Percentiles rank a stretch among this genome's conserved stretches.
phyloP scores from a whole-genome alignment of 2,797 vertebrate species.

The Sitta carolinensis region DNA sequence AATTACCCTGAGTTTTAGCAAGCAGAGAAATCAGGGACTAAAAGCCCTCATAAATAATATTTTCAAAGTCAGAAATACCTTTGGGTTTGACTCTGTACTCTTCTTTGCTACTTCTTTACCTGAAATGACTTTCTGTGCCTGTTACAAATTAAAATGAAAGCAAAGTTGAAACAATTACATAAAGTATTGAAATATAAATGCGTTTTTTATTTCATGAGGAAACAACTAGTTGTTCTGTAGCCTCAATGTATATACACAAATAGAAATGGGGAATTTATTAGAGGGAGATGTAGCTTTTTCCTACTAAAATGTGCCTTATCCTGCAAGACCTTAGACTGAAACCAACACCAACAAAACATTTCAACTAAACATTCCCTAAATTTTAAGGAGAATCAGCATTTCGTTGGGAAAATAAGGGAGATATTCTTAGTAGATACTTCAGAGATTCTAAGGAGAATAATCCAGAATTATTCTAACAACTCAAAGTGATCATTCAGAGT shows the following conservation, averaged over 20 bases:
- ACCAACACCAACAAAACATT: not conserved
- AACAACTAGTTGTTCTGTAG: not conserved
- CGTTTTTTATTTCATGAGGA: not conserved
- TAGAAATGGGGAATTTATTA: not conserved
- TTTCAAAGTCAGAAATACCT: constrained; percentile 49
- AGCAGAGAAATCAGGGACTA: not conserved
- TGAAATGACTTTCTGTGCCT: constrained; percentile 54
- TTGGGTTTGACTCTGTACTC: not conserved
- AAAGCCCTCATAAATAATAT: not conserved
- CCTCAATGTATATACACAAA: not conserved
- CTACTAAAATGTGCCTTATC: not conserved
- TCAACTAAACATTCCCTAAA: not conserved
- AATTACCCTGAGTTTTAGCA: not conserved
- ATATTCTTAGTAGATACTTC: not conserved
- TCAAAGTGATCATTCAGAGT: not conserved
- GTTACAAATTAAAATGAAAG: constrained; percentile 40
- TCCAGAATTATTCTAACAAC: not conserved
- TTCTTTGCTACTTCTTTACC: constrained; percentile 18
- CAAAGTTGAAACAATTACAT: constrained; percentile 13
- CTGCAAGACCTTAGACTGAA: not conserved
- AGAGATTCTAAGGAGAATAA: not conserved
- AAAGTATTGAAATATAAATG: not conserved
- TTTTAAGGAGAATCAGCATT: not conserved
- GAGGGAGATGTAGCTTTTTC: not conserved
- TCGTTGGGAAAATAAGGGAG: not conserved